Conservation (phyloP, 2,797 vertebrate genomes). For the Parambassis ranga region DNA sequence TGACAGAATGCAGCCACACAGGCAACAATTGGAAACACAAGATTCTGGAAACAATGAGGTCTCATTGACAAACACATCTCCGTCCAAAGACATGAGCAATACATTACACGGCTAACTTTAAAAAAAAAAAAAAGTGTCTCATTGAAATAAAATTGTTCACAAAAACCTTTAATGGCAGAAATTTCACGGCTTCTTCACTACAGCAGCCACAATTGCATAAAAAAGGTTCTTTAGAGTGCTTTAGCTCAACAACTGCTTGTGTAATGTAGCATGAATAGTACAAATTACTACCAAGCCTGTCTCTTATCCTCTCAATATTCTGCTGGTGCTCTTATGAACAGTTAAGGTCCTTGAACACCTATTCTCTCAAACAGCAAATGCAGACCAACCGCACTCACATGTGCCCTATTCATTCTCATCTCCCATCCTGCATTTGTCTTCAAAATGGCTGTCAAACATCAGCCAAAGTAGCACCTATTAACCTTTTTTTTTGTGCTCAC, state of each 20-base stretch:
- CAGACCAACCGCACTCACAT: conserved; percentile 12
- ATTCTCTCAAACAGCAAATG: conserved; percentile 35
- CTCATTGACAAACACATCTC: conserved; percentile 19
- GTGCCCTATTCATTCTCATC: conserved; percentile 27
- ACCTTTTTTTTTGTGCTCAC: conserved; percentile 28
- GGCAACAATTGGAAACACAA: conserved; percentile 27
- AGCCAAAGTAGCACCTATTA: conserved; percentile 36
- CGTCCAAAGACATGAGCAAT: background rate
- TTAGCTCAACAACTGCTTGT: conserved; percentile 59
- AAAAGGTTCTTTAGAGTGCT: conserved; percentile 46
- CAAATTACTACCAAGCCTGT: conserved; percentile 59
- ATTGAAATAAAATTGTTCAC: conserved; percentile 20
- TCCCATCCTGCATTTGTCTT: conserved; percentile 25
- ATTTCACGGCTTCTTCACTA: conserved; percentile 18
- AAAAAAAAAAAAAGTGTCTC: too few species aligned
- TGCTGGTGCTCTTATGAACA: conserved; percentile 32
- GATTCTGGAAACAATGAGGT: conserved; percentile 6
- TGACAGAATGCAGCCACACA: conserved; percentile 24
- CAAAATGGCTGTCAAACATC: conserved; percentile 26
- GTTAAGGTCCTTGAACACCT: conserved; percentile 44
- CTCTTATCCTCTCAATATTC: conserved; percentile 58
- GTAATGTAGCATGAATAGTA: conserved; percentile 72
- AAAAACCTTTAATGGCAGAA: conserved; percentile 16
- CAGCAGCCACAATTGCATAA: conserved; percentile 44
- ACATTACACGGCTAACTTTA: background rate